Evolutionary conservation across 2,888 invertebrate species (phyloP), one percentile per base, ranked within the genome.

Genomic region (Uropetala carovei): DNA sequence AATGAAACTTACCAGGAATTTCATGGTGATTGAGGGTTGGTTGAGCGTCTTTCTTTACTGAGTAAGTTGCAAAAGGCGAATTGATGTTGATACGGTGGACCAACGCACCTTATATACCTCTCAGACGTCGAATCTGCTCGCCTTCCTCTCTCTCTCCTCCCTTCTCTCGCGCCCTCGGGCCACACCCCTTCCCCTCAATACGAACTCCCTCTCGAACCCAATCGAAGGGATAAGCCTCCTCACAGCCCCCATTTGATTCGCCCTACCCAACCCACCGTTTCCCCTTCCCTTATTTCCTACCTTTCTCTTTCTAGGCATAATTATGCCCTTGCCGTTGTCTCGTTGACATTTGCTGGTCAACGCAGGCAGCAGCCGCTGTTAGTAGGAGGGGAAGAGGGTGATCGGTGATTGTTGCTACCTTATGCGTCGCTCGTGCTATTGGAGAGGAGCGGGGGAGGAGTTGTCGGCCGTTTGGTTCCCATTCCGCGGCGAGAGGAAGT

Each of bases 1-100:
- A 60, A 13, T 56, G 56, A 43, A 27, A 92, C 92, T 92, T 81
- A 92, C 92, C 86, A 92, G 64, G 92, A 92, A 92, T 75, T 92
- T 86, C 92, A 92, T 92, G 92, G 68, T 92, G 92, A 85, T 75
- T 60, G 75, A n/a, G 68, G 56, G 92, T 85, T 86, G 56, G 86
- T 84, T 30, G 89, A 43, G 89, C 56, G 30, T 89, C 89, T 89
- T 30, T 89, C 56, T 89, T 64, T 89, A 58, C 89, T 60, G 43
- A n/a, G 64, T 27, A 60, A 75, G 75, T 75, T 75, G 75, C 75
- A 75, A 75, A 16, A 89, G 58, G 89, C 89, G 89, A 89, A 89
- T 89, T 89, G 89, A 89, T 89, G 64, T 64, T 43, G 60, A 16
- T 60, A 64, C 89, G 43, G n/a, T 18, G 89, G 43, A 89, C 64